A percentile compares a stretch with the other conserved stretches of the same genome.
Evolutionary conservation across 2,888 invertebrate species (phyloP).

Genomic region (Vandiemenella viatica): DNA sequence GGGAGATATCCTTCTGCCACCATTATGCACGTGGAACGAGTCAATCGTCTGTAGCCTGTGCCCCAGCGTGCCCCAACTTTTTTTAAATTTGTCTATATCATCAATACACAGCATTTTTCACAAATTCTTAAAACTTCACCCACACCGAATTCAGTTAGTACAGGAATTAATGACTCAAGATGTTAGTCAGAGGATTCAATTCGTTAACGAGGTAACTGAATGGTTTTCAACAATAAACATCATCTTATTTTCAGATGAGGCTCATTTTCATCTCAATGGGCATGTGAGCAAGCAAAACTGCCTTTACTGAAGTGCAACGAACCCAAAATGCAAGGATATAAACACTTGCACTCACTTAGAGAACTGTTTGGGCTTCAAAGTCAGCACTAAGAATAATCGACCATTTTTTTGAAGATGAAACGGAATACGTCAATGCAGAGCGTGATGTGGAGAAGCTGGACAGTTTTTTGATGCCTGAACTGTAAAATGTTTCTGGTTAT

Average conservation of each 20-base stretch:
- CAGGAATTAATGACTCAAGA: slow-evolving; percentile 1
- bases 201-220: slow-evolving; percentile 1
- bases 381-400: slow-evolving; percentile 1
- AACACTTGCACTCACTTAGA: background rate
- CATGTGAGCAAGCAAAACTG: slow-evolving; percentile 3
- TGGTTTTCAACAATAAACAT: background rate
- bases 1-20: too few relatives aligned
- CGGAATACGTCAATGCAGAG: background rate
- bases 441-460: background rate
- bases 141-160: background rate
- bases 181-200: background rate
- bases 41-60: too few relatives aligned
- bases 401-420: background rate
- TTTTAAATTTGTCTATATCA: background rate
- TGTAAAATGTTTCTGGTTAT: background rate
- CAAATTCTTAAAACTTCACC: background rate
- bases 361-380: slow-evolving; percentile 1
- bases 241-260: slow-evolving; percentile 13
- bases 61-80: too few relatives aligned
- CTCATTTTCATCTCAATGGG: slow-evolving; percentile 3
- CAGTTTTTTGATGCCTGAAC: background rate
- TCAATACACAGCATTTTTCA: background rate
- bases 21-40: too few relatives aligned
- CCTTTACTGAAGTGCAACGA: slow-evolving; percentile 1
- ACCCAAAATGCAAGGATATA: too few relatives aligned